A percentile compares a stretch with the other conserved stretches of the same genome.
Evolutionary conservation across 2,888 invertebrate species (phyloP).

Genomic region (Apodemia hepburni): DNA sequence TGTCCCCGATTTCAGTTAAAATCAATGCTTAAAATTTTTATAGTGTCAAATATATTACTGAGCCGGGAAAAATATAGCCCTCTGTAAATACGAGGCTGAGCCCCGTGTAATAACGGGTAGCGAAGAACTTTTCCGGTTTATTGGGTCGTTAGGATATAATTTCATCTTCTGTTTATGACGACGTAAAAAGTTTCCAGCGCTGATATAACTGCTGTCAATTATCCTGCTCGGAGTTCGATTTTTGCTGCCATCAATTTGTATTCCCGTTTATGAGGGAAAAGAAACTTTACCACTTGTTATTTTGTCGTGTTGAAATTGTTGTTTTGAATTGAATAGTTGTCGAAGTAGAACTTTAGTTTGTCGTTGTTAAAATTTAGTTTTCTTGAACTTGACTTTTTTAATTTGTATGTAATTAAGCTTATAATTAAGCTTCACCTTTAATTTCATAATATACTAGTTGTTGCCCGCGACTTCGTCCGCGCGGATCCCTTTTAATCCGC

Average conservation of each 20-base stretch:
- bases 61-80: conserved; percentile 17
- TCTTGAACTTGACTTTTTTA: too few relatives aligned
- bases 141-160: conserved; percentile 76
- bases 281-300: neutral
- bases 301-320: neutral
- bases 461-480: too few relatives aligned
- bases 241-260: conserved; percentile 10
- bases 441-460: too few relatives aligned
- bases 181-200: conserved; percentile 71
- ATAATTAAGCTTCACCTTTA: too few relatives aligned
- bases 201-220: conserved; percentile 38
- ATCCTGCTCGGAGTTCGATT: conserved; percentile 18
- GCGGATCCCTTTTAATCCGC: too few relatives aligned
- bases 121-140: conserved; percentile 71
- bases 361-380: too few relatives aligned
- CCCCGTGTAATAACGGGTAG: conserved; percentile 58
- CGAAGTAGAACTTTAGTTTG: too few relatives aligned
- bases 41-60: conserved; percentile 23
- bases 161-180: conserved; percentile 75
- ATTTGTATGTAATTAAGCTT: too few relatives aligned
- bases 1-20: neutral
- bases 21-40: conserved; percentile 7
- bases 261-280: neutral
- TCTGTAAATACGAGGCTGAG: conserved; percentile 32
- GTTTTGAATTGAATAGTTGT: too few relatives aligned